Base-by-base conservation (phyloP, 1,140 invertebrate genomes). In the Neodiprion pinetum region DNA sequence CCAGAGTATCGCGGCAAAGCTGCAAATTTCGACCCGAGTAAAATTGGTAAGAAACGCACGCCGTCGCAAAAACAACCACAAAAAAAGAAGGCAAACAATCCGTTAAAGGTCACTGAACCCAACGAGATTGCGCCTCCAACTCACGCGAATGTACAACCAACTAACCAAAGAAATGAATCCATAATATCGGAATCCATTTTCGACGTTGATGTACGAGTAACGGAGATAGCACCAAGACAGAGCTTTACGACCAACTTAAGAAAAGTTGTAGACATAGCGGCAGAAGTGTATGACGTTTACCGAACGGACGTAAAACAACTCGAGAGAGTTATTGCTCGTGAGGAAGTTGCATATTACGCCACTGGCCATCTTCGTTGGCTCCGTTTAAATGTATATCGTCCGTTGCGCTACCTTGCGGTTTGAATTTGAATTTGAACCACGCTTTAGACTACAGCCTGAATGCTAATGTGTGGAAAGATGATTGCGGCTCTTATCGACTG, bases 111-210 rank as follows among this genome's bases (percentile, higher is more conserved):
- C 17, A 21, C 17, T 21, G 17, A 21, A 21, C 17, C 17, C 17
- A 21, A 21, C 17, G 17, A 21, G 17, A 21, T 21, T 21, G 17
- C 71, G 14, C 7, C 40, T 48, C 77, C 77, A 53, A 77, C 75
- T 21, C 17, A 77, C 72, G 23, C 70, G 50, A 70, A 77, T 21
- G 28, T 17, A 48, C 21, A 3, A 68, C 65, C 72, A 48, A 79
- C 76, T 11, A n/a, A 65, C 7, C 76, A 79, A 71, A 77, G 76
- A 72, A 79, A 79, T 71, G 74, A 79, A 8, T 73, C 76, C 10
- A 72, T 79, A 14, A 75, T 77, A 23, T 69, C 76, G 3, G 76
- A 79, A 61, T 21, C 75, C 2, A 79, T 79, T 50, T 79, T 79
- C 65, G 77, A 76, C 40, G 48, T 75, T 8, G 77, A 75, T 48